Base-by-base conservation (phyloP, 2,113 vertebrate genomes). In the Phalacrocorax brasilianus region DNA sequence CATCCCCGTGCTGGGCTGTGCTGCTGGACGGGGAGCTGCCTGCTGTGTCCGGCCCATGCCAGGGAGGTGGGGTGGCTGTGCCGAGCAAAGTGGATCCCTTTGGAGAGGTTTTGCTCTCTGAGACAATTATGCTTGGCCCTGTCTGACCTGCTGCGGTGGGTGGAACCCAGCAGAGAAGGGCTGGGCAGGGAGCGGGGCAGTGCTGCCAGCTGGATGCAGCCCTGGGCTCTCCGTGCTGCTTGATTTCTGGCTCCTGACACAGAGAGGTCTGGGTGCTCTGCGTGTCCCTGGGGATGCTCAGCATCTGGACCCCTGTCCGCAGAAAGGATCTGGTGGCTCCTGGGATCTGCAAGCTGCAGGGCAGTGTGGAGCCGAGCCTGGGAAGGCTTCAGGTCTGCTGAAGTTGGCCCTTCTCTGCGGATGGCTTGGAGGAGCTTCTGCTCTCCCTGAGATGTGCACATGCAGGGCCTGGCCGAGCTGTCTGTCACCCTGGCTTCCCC, bases 331-430 rank as follows among this genome's bases (percentile, higher is more conserved):
- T 35, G 53, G 10, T 33, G 1, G 2, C 47, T 61, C 55, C 59
- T 62, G 61, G 53, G 73, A 19, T 49, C 12, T 16, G 14, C 0
- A 0, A 26, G 84, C 44, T 4, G 0, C 0, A 5, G 42, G 27
- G 45, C 18, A 12, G 32, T 4, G 44, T 10, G 16, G 58, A 77
- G 38, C 72, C 1, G 30, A 68, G 65, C 65, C 26, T 8, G 3
- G 58, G 32, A 56, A 73, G 24, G 20, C 14, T 4, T 20, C 0
- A 0, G 15, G 16, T 21, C 44, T 44, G 80, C 24, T 56, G 26
- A 22, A 50, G 11, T 14, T 56, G 56, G 11, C 12, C 47, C 22
- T 22, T 47, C n/a, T 32, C 26, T 15, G 1, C 22, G 68, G 58
- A 9, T 14, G 45, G 22, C 38, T 55, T 12, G 56, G 38, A 86